Base-by-base conservation (phyloP, 2,888 invertebrate genomes). In the Timema podura region DNA sequence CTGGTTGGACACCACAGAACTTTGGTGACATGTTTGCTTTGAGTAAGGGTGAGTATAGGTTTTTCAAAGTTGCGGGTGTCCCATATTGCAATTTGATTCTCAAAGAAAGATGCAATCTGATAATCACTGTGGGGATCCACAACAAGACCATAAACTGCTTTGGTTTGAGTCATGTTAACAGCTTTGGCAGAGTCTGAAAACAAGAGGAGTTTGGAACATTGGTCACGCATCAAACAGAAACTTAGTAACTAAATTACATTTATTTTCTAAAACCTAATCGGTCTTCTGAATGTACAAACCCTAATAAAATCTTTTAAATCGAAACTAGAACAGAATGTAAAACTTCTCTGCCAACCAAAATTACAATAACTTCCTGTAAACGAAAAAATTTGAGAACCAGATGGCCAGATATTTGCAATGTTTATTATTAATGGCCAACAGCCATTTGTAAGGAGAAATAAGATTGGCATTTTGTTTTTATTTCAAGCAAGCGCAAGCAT, bases 1-100 rank as follows among this genome's bases (percentile, higher is more conserved):
- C 92, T 88, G 45, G 95, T 95, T 5, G 95, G 95, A 79, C 95
- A 94, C 96, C 96, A 96, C 72, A 88, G 85, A 67, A 96, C 85
- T 82, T 90, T 91, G 13, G 87, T 84, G 69, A 95, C 85, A 70
- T 88, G 87, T 78, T 90, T 90, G 48, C 82, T 81, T 77, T 89
- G 90, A 66, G 88, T 87, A 72, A 94, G 83, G 11, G 90, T 88
- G 47, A 92, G 83, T 74, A 92, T 85, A 0, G 96, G 95, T 77
- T 93, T 91, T 75, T 94, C 92, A 78, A 96, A 91, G 77, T 89
- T 90, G 70, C 96, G 84, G 65, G 90, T 87, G 81, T 97, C 97
- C 96, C 96, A 97, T 71, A 96, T 86, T 73, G 88, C 88, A 70
- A 94, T 89, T 76, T 90, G 89, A 78, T 88, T 90, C 78, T 95